Evolutionary conservation across 2,113 vertebrate genomes (phyloP).

Genomic region (Erpornis zantholeuca): DNA sequence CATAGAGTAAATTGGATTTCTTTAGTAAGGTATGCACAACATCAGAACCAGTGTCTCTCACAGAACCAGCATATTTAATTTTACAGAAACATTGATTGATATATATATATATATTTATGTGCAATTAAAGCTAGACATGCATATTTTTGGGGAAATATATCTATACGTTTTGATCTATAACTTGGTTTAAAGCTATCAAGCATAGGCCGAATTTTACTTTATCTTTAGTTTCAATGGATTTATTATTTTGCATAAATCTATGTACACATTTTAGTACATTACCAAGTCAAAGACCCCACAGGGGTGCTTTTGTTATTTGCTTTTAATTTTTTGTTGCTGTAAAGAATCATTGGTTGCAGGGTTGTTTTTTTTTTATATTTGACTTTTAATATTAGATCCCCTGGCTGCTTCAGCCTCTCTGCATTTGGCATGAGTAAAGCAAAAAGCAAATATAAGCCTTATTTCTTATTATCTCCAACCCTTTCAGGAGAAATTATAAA

Average conservation of each 20-base stretch:
- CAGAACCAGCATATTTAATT: neutral
- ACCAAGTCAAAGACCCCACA: neutral
- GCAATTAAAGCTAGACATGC: neutral
- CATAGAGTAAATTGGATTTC: neutral
- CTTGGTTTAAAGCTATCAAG: neutral
- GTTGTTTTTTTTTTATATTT: slow-evolving; percentile 32
- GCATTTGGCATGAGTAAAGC: neutral
- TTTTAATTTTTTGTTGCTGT: slow-evolving; percentile 50
- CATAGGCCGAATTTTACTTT: neutral
- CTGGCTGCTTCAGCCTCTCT: neutral
- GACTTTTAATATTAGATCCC: slow-evolving; percentile 39
- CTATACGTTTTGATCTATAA: neutral
- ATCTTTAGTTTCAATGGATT: neutral
- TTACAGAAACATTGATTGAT: neutral
- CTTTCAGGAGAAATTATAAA: slow-evolving; percentile 7
- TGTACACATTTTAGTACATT: neutral
- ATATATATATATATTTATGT: neutral
- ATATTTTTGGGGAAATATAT: neutral
- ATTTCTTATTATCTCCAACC: slow-evolving; percentile 52
- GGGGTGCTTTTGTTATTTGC: slow-evolving; percentile 33
- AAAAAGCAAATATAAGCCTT: slow-evolving; percentile 41
- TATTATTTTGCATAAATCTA: neutral
- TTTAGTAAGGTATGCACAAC: neutral
- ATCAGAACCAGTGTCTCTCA: neutral
- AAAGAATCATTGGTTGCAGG: neutral